Percentiles rank a stretch among this genome's conserved stretches.
Evolutionary conservation across 2,888 invertebrate genomes (phyloP).

Genomic region (Willowsia nigromaculata): DNA sequence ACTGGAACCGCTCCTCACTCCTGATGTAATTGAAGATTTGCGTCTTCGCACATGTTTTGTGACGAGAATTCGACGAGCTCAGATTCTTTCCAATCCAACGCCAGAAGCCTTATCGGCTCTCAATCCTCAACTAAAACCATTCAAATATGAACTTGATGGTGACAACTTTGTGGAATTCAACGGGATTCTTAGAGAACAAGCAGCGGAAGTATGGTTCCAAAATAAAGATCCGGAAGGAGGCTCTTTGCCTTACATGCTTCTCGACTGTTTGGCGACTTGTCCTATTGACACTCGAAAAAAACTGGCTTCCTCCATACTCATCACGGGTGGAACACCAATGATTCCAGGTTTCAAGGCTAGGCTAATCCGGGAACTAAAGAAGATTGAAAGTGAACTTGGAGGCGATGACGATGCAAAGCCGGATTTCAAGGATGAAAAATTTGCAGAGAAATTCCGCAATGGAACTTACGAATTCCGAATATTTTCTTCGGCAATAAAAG

Average conservation of each 20-base stretch:
- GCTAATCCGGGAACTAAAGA: conserved; percentile 87
- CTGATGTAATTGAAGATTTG: conserved; percentile 88
- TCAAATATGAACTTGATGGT: conserved; percentile 82
- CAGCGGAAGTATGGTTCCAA: conserved; percentile 92
- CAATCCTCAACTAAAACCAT: conserved; percentile 69
- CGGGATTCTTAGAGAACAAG: conserved; percentile 88
- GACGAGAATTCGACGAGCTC: conserved; percentile 86
- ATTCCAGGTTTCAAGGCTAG: conserved; percentile 91
- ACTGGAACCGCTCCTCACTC: conserved; percentile 80
- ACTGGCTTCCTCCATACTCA: conserved; percentile 90
- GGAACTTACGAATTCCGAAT: conserved; percentile 85
- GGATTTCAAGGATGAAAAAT: conserved; percentile 80
- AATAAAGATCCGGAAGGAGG: conserved; percentile 88
- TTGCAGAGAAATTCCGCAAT: conserved; percentile 51
- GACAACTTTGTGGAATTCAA: conserved; percentile 84
- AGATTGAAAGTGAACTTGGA: conserved; percentile 83
- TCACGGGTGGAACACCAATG: conserved; percentile 93
- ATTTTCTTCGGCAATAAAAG: conserved; percentile 89
- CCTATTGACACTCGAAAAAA: conserved; percentile 90
- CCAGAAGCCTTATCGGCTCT: conserved; percentile 84
- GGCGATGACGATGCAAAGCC: conserved; percentile 84
- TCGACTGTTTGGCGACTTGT: conserved; percentile 87
- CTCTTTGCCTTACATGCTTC: conserved; percentile 90
- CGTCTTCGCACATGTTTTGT: conserved; percentile 92
- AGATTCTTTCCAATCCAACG: conserved; percentile 82